Conservation (phyloP, 2,888 invertebrate species). For the Unio pictorum region DNA sequence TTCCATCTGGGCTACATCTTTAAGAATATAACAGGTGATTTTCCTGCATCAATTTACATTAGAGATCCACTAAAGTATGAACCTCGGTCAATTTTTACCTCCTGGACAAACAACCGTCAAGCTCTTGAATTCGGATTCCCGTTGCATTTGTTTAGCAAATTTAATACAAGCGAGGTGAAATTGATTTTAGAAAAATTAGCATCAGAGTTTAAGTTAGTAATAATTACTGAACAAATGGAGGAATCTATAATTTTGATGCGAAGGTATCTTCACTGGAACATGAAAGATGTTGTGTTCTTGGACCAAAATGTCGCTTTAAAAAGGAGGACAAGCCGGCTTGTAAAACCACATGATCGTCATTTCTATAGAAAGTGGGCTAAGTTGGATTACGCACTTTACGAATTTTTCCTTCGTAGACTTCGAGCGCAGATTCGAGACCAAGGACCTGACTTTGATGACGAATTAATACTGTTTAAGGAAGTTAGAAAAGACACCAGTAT, state of each 20-base stretch:
- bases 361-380: slow-evolving; percentile 30
- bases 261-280: slow-evolving; percentile 34
- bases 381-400: slow-evolving; percentile 35
- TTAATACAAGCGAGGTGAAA: slow-evolving; percentile 11
- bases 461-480: slow-evolving; percentile 33
- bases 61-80: slow-evolving; percentile 32
- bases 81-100: slow-evolving; percentile 13
- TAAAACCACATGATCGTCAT: slow-evolving; percentile 27
- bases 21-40: slow-evolving; percentile 16
- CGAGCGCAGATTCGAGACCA: slow-evolving; percentile 28
- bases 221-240: slow-evolving; percentile 36
- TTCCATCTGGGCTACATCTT: slow-evolving; percentile 21
- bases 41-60: slow-evolving; percentile 23
- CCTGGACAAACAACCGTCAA: slow-evolving; percentile 36
- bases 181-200: slow-evolving; percentile 22
- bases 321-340: slow-evolving; percentile 23
- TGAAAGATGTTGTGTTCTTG: slow-evolving; percentile 36
- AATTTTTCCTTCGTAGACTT: slow-evolving; percentile 26
- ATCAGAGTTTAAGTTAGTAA: slow-evolving; percentile 31
- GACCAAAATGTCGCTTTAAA: slow-evolving; percentile 25
- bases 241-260: slow-evolving; percentile 36
- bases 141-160: slow-evolving; percentile 17
- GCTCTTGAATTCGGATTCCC: slow-evolving; percentile 36
- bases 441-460: slow-evolving; percentile 36
- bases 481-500: slow-evolving; percentile 25